Percentiles rank a stretch among this genome's conserved stretches.
These are phyloP conservation scores for Heteronetta atricapilla DNA, from an alignment of 2,113 vertebrate genomes.

Conservation along the genomic window DNA sequence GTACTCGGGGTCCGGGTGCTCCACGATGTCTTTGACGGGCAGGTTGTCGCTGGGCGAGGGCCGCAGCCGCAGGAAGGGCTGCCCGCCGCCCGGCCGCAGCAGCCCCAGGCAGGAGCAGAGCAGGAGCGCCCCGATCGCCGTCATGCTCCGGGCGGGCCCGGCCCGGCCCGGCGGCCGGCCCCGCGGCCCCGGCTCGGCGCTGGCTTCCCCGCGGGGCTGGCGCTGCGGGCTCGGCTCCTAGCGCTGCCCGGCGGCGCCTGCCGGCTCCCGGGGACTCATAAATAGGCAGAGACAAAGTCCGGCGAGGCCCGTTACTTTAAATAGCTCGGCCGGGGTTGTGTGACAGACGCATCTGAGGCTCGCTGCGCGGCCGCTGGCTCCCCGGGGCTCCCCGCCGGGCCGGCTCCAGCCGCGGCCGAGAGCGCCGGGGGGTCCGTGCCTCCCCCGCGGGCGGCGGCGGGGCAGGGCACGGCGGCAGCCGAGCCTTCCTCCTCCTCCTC, in stretches of 20 bases:
- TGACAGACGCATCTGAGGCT: slow-evolving; percentile 77
- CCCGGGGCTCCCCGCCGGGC: slow-evolving; percentile 49
- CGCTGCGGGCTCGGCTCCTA: slow-evolving; percentile 61
- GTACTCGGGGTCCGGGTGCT: slow-evolving; percentile 90
- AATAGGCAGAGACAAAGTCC: slow-evolving; percentile 87
- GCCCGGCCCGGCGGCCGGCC: too few species aligned
- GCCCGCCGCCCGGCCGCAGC: slow-evolving; percentile 77
- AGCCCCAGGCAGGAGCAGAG: slow-evolving; percentile 82
- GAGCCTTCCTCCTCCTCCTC: slow-evolving; percentile 28
- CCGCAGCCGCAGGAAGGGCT: slow-evolving; percentile 85
- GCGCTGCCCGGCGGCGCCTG: slow-evolving; percentile 72
- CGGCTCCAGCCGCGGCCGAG: slow-evolving; percentile 50
- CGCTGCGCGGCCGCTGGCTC: slow-evolving; percentile 43
- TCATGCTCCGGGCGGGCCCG: slow-evolving; percentile 77
- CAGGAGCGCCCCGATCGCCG: slow-evolving; percentile 78
- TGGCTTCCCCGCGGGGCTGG: background rate
- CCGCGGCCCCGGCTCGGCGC: background rate
- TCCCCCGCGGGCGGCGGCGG: background rate
- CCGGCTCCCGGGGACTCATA: slow-evolving; percentile 81
- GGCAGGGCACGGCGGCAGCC: slow-evolving; percentile 10
- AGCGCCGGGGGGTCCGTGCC: slow-evolving; percentile 36
- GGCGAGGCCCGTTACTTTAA: slow-evolving; percentile 85
- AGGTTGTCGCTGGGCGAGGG: slow-evolving; percentile 88
- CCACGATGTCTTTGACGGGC: slow-evolving; percentile 86
- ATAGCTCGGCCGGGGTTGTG: slow-evolving; percentile 85